Conservation (phyloP, 2,888 invertebrate species). For the Chironomus tentans region DNA sequence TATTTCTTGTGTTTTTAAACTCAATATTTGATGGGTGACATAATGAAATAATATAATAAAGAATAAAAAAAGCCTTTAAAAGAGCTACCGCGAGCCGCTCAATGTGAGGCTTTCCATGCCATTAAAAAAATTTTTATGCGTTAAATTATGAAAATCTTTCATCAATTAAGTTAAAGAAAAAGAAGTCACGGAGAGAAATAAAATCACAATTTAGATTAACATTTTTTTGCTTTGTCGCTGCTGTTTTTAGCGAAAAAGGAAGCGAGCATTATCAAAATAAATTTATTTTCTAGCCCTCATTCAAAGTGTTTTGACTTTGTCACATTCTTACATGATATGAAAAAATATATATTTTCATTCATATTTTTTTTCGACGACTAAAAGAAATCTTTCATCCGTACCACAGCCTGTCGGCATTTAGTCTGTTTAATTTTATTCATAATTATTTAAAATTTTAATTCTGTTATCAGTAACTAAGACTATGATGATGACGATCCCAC, state of each 20-base stretch:
- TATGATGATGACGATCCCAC: too few species aligned
- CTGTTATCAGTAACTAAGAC: too few species aligned
- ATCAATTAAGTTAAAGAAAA: too few species aligned
- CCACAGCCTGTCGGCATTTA: too few species aligned
- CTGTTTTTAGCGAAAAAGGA: background rate
- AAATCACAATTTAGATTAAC: background rate
- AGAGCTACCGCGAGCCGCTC: background rate
- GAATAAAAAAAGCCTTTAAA: background rate
- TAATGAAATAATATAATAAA: background rate
- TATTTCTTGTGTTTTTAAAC: background rate
- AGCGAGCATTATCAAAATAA: background rate
- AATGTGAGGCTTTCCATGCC: too few species aligned
- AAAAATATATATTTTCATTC: too few species aligned
- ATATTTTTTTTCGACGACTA: too few species aligned
- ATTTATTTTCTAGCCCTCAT: background rate
- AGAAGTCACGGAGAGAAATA: too few species aligned
- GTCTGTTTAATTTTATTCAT: too few species aligned
- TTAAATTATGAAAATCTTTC: background rate
- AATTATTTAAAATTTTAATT: too few species aligned
- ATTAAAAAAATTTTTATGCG: background rate
- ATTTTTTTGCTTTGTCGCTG: background rate
- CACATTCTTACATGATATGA: background rate
- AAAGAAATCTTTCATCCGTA: too few species aligned
- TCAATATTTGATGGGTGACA: slow-evolving; percentile 19
- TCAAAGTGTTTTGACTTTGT: background rate